Evolutionary conservation across 2,113 vertebrate species (phyloP).

Genomic region (Sciurus niger): DNA sequence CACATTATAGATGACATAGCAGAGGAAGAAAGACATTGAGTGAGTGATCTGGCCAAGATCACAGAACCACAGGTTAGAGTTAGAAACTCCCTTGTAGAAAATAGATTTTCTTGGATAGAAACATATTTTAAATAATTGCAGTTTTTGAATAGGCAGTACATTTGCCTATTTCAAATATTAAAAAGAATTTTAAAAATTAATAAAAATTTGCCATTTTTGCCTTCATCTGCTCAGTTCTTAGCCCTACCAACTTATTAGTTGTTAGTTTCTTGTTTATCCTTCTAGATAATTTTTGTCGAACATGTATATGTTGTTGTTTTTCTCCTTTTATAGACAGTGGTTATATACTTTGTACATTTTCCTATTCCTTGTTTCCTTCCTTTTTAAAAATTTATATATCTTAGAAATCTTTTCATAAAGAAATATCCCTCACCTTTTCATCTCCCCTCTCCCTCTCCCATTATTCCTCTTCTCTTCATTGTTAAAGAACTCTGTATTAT

Average conservation of each 20-base stretch:
- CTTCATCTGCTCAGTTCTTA: not conserved
- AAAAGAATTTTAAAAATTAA: not conserved
- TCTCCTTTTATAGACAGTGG: not conserved
- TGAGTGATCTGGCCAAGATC: not conserved
- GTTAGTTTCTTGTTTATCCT: not conserved
- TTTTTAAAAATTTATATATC: not conserved
- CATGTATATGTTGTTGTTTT: not conserved
- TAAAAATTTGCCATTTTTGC: not conserved
- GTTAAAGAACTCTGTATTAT: not conserved
- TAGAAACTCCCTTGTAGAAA: not conserved
- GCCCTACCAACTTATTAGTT: not conserved
- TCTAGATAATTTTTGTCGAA: not conserved
- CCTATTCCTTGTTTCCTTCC: not conserved
- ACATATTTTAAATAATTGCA: not conserved
- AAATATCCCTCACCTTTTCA: not conserved
- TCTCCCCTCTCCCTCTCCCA: not conserved
- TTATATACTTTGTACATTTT: not conserved
- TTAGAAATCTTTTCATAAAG: not conserved
- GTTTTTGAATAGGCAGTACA: not conserved
- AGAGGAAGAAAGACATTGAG: not conserved
- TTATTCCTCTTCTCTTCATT: not conserved
- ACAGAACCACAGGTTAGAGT: constrained; percentile 25
- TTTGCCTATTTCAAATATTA: not conserved
- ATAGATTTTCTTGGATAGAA: constrained; percentile 21
- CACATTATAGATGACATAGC: not conserved